These are phyloP conservation scores for Cettia cetti DNA, from an alignment of 2,113 vertebrate genomes.

Conservation along the genomic window DNA sequence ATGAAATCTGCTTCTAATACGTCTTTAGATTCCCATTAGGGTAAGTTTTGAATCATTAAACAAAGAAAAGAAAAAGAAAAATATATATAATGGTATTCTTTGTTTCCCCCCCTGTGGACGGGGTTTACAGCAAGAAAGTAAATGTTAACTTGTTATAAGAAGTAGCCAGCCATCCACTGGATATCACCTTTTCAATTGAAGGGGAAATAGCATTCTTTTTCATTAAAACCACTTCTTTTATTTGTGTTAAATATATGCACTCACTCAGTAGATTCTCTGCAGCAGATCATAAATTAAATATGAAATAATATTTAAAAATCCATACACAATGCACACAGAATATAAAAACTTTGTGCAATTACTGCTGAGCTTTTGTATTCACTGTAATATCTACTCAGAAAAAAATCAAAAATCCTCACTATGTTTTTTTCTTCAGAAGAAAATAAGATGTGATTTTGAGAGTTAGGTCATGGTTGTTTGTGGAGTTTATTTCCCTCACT, in stretches of 20 bases:
- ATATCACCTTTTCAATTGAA: conserved; percentile 10
- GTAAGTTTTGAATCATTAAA: background rate
- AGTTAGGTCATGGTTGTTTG: background rate
- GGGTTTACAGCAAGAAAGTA: background rate
- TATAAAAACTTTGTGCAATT: background rate
- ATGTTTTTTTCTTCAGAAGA: background rate
- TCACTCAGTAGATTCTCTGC: background rate
- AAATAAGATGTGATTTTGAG: background rate
- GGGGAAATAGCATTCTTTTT: conserved; percentile 13
- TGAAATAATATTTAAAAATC: background rate
- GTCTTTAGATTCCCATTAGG: background rate
- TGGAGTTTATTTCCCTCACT: background rate
- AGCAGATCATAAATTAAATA: conserved; percentile 40
- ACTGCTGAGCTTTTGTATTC: background rate
- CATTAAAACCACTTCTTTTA: conserved; percentile 8
- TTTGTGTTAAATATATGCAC: conserved; percentile 17
- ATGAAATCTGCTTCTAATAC: conserved; percentile 1
- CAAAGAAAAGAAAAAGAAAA: background rate
- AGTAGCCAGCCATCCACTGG: background rate
- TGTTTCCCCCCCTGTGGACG: background rate
- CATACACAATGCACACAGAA: background rate
- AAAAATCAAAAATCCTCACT: background rate
- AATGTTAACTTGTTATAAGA: background rate
- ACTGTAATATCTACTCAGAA: background rate
- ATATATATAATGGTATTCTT: background rate